A percentile compares a stretch with the other conserved stretches of the same genome.
phyloP scores from a whole-genome alignment of 2,113 vertebrate genomes.

The Chitala chitala region DNA sequence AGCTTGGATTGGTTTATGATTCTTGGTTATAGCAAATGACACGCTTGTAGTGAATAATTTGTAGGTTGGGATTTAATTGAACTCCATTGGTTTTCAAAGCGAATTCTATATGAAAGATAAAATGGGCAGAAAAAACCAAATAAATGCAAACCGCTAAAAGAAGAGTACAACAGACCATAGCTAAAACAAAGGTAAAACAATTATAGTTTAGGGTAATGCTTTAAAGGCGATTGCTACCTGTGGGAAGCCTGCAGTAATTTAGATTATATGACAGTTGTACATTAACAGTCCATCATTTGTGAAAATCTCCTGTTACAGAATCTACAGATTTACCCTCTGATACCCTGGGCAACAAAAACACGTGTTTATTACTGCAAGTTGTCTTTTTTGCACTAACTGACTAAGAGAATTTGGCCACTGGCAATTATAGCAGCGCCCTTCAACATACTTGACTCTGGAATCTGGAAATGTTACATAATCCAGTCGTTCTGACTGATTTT shows the following conservation, averaged over 20 bases:
- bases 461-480: too few species aligned
- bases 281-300: background rate
- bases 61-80: background rate
- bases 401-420: too few species aligned
- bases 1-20: background rate
- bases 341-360: too few species aligned
- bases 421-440: too few species aligned
- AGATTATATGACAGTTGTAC: background rate
- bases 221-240: constrained; percentile 21
- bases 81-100: background rate
- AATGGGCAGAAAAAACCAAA: background rate
- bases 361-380: too few species aligned
- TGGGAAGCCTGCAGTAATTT: constrained; percentile 36
- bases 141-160: background rate
- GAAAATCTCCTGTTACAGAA: background rate
- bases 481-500: too few species aligned
- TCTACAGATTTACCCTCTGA: too few species aligned
- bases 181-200: background rate
- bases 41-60: background rate
- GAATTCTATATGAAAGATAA: background rate
- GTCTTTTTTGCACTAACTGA: too few species aligned
- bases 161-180: background rate
- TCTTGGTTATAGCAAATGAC: background rate
- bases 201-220: constrained; percentile 7
- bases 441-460: too few species aligned